phyloP scores from a whole-genome alignment of 2,888 invertebrate species.

The Dryocosmus kuriphilus region DNA sequence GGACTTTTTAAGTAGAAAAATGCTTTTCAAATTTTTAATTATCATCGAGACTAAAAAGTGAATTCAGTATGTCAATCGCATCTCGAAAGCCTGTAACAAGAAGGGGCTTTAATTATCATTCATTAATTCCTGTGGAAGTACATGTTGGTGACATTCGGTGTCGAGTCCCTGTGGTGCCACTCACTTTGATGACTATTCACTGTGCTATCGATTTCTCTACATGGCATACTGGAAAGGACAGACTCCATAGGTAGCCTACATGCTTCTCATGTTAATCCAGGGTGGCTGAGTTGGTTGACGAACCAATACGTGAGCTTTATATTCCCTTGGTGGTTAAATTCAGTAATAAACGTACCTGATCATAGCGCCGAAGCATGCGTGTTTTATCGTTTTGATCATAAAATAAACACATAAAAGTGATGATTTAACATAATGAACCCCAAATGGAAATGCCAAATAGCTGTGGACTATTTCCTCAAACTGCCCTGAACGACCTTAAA shows the following conservation, averaged over 20 bases:
- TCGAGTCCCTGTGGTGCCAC: not conserved
- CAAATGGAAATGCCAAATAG: slow-evolving; percentile 13
- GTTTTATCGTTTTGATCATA: slow-evolving; percentile 27
- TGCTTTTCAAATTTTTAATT: not conserved
- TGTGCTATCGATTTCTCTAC: slow-evolving; percentile 1
- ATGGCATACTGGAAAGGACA: slow-evolving; percentile 13
- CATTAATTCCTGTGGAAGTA: not conserved
- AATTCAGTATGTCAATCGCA: not conserved
- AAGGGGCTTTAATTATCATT: not conserved
- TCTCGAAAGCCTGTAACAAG: not conserved
- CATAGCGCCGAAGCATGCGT: slow-evolving; percentile 9
- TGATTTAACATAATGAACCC: slow-evolving; percentile 32
- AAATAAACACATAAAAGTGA: slow-evolving; percentile 30
- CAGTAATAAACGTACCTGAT: slow-evolving; percentile 12
- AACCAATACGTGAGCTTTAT: not conserved
- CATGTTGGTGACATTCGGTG: not conserved
- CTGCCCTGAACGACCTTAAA: slow-evolving; percentile 19
- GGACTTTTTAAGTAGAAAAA: too few species aligned
- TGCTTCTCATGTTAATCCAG: not conserved
- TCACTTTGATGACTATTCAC: slow-evolving; percentile 3
- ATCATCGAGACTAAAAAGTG: not conserved
- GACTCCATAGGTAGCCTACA: slow-evolving; percentile 19
- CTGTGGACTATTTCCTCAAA: slow-evolving; percentile 17
- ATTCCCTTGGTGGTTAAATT: slow-evolving; percentile 10
- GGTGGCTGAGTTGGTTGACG: not conserved